Percentiles rank a stretch among this genome's conserved stretches.
These are phyloP conservation scores for Drosophila athabasca DNA, from an alignment of 1,140 invertebrate genomes.

Conservation along the genomic window DNA sequence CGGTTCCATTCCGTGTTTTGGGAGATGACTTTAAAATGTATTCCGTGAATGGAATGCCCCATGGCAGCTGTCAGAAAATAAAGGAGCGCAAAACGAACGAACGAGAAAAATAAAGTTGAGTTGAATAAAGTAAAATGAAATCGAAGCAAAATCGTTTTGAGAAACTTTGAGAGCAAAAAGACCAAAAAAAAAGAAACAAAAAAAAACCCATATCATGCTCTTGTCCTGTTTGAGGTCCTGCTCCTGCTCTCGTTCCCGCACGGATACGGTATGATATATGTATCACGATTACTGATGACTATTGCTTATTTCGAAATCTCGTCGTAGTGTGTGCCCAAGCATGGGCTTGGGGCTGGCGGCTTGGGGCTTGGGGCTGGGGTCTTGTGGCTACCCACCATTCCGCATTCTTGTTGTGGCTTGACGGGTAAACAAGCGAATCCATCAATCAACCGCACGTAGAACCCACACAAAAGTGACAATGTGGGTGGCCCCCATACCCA, in stretches of 20 bases:
- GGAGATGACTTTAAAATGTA: constrained; percentile 38
- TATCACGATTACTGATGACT: constrained; percentile 72
- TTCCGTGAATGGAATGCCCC: constrained; percentile 31
- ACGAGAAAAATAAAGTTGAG: constrained; percentile 15
- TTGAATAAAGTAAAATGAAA: constrained; percentile 17
- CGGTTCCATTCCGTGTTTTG: constrained; percentile 15
- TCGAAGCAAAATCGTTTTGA: constrained; percentile 17
- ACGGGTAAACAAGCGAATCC: constrained; percentile 76
- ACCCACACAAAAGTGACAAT: constrained; percentile 74
- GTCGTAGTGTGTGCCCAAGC: constrained; percentile 4
- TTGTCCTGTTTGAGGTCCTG: background rate
- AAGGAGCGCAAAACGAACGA: background rate
- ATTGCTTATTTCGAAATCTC: constrained; percentile 69
- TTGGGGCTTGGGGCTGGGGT: too few species aligned
- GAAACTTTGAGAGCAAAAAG: background rate
- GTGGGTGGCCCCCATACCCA: constrained; percentile 8
- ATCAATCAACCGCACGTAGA: constrained; percentile 75
- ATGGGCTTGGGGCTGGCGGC: too few species aligned
- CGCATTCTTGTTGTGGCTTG: constrained; percentile 60
- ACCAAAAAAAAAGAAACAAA: background rate
- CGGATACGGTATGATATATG: constrained; percentile 68
- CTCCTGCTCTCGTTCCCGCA: constrained; percentile 1
- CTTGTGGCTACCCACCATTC: too few species aligned
- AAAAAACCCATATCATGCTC: constrained; percentile 48
- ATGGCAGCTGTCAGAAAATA: constrained; percentile 30